phyloP scores from a whole-genome alignment of 2,888 invertebrate species.

The Drosophila rellima region DNA sequence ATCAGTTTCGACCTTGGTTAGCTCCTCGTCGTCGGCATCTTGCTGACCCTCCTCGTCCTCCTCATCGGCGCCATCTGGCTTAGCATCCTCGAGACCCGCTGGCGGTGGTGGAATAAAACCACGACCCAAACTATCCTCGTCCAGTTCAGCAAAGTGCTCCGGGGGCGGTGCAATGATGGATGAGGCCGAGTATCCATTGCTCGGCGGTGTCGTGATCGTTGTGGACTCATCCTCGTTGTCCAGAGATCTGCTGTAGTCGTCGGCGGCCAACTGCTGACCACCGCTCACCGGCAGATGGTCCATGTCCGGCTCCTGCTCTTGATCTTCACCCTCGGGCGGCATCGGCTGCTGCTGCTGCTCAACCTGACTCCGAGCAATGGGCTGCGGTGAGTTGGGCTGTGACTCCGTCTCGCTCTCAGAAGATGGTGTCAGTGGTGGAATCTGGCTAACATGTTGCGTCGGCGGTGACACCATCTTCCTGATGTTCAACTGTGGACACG shows the following conservation, averaged over 20 bases:
- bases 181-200: constrained; percentile 84
- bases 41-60: constrained; percentile 18
- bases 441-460: constrained; percentile 71
- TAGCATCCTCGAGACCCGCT: constrained; percentile 62
- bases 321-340: constrained; percentile 19
- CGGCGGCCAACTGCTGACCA: constrained; percentile 54
- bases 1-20: constrained; percentile 68
- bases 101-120: constrained; percentile 77
- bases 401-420: constrained; percentile 83
- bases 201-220: constrained; percentile 84
- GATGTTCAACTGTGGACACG: constrained; percentile 75
- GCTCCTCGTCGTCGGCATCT: constrained; percentile 61
- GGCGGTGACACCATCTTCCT: constrained; percentile 80
- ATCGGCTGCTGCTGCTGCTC: constrained; percentile 32
- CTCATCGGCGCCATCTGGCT: constrained; percentile 14
- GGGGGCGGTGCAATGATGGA: constrained; percentile 82
- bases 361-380: constrained; percentile 38
- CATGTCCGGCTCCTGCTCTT: constrained; percentile 35
- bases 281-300: constrained; percentile 45
- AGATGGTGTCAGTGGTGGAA: constrained; percentile 80
- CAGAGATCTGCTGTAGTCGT: constrained; percentile 76
- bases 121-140: constrained; percentile 69
- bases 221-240: constrained; percentile 84
- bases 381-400: constrained; percentile 81
- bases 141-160: constrained; percentile 77